Conservation (phyloP, 2,113 vertebrate genomes). For the Hyla sarda region DNA sequence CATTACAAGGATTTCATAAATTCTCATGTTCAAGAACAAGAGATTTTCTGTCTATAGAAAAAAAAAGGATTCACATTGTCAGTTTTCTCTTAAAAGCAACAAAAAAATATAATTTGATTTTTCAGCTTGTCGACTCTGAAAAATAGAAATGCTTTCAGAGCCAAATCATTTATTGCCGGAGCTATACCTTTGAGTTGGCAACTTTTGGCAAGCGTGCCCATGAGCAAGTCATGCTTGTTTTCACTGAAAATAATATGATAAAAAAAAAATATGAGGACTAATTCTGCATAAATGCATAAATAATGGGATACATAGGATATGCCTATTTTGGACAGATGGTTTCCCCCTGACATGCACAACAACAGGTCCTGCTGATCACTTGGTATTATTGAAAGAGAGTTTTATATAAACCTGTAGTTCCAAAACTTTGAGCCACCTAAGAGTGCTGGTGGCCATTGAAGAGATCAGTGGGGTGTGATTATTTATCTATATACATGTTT, state of each 20-base stretch:
- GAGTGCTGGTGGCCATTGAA: too few relatives aligned
- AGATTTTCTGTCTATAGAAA: background rate
- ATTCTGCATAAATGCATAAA: background rate
- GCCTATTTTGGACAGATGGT: background rate
- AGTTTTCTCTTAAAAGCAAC: constrained; percentile 1
- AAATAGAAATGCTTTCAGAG: background rate
- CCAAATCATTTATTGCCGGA: constrained; percentile 15
- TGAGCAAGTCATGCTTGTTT: background rate
- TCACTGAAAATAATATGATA: background rate
- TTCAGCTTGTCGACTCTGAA: background rate
- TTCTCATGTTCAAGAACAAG: background rate
- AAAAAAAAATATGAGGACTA: background rate
- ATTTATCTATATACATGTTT: too few relatives aligned
- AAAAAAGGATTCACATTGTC: background rate
- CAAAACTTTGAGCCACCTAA: too few relatives aligned
- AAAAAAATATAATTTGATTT: constrained; percentile 8
- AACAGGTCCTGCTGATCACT: background rate
- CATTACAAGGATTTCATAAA: background rate
- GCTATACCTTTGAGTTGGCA: background rate
- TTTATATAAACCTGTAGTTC: too few relatives aligned
- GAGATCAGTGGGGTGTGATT: too few relatives aligned
- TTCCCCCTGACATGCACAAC: background rate
- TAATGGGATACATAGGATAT: background rate
- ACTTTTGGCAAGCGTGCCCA: constrained; percentile 8
- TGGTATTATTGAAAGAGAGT: background rate